Evolutionary conservation across 1,140 invertebrate genomes (phyloP).

Genomic region (Danaus melanippus): DNA sequence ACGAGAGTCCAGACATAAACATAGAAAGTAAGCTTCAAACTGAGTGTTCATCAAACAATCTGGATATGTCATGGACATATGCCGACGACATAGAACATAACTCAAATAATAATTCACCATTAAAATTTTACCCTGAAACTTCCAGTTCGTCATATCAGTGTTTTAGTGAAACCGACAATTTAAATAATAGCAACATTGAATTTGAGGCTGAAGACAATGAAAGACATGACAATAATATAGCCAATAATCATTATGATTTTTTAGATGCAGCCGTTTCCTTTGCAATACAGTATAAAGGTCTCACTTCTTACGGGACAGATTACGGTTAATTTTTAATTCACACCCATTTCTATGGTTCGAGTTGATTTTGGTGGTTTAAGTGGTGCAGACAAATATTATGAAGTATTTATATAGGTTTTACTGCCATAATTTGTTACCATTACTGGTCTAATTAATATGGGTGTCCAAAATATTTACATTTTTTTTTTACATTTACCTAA

Average conservation of each 20-base stretch:
- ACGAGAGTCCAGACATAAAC: conserved; percentile 24
- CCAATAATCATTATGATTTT: conserved; percentile 72
- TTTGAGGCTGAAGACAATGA: conserved; percentile 33
- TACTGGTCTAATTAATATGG: no score
- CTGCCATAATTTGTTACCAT: conserved; percentile 7
- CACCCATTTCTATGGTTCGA: conserved; percentile 3
- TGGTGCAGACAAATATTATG: conserved; percentile 2
- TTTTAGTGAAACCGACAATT: conserved; percentile 37
- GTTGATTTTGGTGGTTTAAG: neutral
- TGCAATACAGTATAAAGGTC: conserved; percentile 80
- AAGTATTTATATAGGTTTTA: conserved; percentile 5
- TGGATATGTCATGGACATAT: conserved; percentile 39
- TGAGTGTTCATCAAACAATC: conserved; percentile 25
- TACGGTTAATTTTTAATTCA: conserved; percentile 44
- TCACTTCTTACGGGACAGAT: conserved; percentile 71
- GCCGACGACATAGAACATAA: conserved; percentile 31
- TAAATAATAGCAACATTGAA: conserved; percentile 26
- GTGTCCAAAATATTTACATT: no score
- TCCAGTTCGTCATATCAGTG: conserved; percentile 40
- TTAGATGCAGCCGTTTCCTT: conserved; percentile 78
- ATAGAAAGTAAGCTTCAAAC: conserved; percentile 13
- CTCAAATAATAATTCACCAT: conserved; percentile 27
- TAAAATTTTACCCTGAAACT: conserved; percentile 37
- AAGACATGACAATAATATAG: conserved; percentile 29
- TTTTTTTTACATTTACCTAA: no score